A percentile compares a stretch with the other conserved stretches of the same genome.
These are phyloP conservation scores for Drosophila biarmipes DNA, from an alignment of 1,140 invertebrate genomes.

Conservation along the genomic window DNA sequence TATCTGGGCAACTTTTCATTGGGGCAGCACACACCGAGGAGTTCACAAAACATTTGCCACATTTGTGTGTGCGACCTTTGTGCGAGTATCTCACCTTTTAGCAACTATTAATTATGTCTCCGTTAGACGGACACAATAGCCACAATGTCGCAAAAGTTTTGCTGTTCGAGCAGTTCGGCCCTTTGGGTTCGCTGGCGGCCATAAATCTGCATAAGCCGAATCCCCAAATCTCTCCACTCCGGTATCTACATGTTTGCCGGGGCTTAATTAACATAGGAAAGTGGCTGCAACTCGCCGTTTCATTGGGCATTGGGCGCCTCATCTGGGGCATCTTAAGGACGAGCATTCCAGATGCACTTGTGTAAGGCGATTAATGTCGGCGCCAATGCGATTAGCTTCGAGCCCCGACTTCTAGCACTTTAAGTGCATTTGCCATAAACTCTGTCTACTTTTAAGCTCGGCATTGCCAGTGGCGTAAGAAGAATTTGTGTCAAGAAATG, in stretches of 20 bases:
- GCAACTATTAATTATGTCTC: constrained; percentile 71
- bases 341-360: constrained; percentile 26
- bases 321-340: constrained; percentile 56
- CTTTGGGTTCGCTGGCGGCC: constrained; percentile 28
- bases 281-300: constrained; percentile 43
- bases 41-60: constrained; percentile 41
- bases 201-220: constrained; percentile 76
- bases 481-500: not conserved
- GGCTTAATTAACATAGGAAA: constrained; percentile 52
- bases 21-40: constrained; percentile 33
- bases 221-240: constrained; percentile 33
- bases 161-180: constrained; percentile 61
- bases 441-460: not conserved
- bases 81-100: constrained; percentile 65
- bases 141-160: constrained; percentile 68
- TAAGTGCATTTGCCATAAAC: constrained; percentile 55
- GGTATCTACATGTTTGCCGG: constrained; percentile 21
- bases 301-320: constrained; percentile 18
- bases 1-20: constrained; percentile 49
- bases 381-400: constrained; percentile 67
- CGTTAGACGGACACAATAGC: constrained; percentile 57
- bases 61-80: constrained; percentile 53
- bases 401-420: constrained; percentile 68
- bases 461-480: not conserved
- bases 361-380: constrained; percentile 66